Evolutionary conservation across 2,797 vertebrate genomes (phyloP), one percentile per base, ranked within the genome.

Genomic region (Pseudomugil gertrudae): DNA sequence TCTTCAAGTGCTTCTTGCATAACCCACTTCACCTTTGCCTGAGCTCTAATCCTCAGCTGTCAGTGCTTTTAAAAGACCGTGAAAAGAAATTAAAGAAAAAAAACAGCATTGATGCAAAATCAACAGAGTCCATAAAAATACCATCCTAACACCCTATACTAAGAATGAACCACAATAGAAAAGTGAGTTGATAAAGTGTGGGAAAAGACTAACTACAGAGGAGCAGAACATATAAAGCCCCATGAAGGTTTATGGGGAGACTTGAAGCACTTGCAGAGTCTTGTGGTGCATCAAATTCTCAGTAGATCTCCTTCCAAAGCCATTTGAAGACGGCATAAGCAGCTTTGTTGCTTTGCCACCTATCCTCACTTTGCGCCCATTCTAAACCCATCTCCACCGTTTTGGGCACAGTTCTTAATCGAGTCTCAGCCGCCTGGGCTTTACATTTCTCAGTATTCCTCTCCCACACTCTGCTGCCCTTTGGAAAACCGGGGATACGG

Each of bases 301-400:
- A 4, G 23, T 63, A 73, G 80, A 76, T 79, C 83, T 50, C 30
- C 63, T 64, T 77, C 80, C 66, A 70, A 80, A 83, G 59, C 53
- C 66, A 62, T 69, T 82, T 78, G 55, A 63, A 83, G 65, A 64
- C 79, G 65, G 60, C 65, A 52, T 66, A 66, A 76, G 68, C 61
- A 74, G 72, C 78, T 90, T 85, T 87, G 85, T 85, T 80, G 62
- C 52, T 67, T 21, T 76, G 78, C 87, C 80, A 78, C 60, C 78
- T 65, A 71, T 76, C 74, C 66, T 76, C 51, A 66, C 69, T 71
- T 81, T 74, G 52, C 66, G 74, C 53, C 69, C 57, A 52, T 83
- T 64, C 76, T 76, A 78, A 76, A 87, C 59, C 85, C 51, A 58
- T 74, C 74, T 67, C 66, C 56, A 65, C 63, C 70, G 70, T 87